These are phyloP conservation scores for Albula glossodonta DNA, from an alignment of 2,113 vertebrate genomes.

Conservation along the genomic window DNA sequence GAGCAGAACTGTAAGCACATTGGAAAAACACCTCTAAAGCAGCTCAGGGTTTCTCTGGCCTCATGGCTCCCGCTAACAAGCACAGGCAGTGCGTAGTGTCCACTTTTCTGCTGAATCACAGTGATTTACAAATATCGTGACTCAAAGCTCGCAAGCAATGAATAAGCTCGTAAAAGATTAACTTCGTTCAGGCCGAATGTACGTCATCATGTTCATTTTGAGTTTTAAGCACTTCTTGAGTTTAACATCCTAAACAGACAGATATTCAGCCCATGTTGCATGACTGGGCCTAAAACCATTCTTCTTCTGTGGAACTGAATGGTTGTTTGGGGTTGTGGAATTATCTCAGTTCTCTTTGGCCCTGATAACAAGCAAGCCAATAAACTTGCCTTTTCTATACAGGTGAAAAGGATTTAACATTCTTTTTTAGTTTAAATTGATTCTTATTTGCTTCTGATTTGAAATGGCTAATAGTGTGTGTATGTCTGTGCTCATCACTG, in stretches of 20 bases:
- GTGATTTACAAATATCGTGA: background rate
- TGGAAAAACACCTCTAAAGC: background rate
- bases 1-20: background rate
- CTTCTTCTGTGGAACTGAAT: background rate
- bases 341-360: too few relatives aligned
- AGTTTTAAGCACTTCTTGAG: background rate
- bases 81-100: background rate
- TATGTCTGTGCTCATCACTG: too few relatives aligned
- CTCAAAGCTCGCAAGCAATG: background rate
- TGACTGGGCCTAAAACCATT: background rate
- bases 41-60: background rate
- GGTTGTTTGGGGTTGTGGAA: background rate
- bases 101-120: background rate
- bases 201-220: background rate
- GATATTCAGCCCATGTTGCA: background rate
- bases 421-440: too few relatives aligned
- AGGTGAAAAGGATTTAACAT: too few relatives aligned
- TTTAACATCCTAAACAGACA: background rate
- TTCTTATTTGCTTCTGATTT: too few relatives aligned
- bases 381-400: too few relatives aligned
- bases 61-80: background rate
- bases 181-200: background rate
- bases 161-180: background rate
- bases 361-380: too few relatives aligned
- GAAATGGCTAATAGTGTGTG: too few relatives aligned